These are phyloP conservation scores for Pseudochromis fuscus DNA, from an alignment of 2,797 vertebrate genomes.

Conservation along the genomic window DNA sequence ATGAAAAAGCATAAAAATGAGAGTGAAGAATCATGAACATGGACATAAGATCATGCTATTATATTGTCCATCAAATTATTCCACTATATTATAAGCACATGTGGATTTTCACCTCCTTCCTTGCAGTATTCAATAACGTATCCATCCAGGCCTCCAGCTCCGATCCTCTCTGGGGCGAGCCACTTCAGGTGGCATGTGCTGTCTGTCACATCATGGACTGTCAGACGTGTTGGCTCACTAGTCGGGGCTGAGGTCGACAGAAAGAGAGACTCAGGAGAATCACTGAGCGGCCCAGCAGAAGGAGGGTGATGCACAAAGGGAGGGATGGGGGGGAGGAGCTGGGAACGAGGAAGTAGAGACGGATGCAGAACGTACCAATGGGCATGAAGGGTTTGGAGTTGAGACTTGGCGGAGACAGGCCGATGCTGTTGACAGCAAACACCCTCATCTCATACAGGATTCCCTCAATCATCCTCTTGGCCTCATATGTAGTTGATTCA, in stretches of 20 bases:
- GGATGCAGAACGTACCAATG: slow-evolving; percentile 84
- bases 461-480: slow-evolving; percentile 94
- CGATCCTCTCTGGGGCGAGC: slow-evolving; percentile 89
- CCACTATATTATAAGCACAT: background rate
- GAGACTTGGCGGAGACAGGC: slow-evolving; percentile 88
- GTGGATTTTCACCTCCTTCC: slow-evolving; percentile 86
- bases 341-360: slow-evolving; percentile 3
- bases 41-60: too few relatives aligned
- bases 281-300: background rate
- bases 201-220: slow-evolving; percentile 90
- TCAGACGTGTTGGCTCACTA: slow-evolving; percentile 88
- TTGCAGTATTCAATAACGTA: slow-evolving; percentile 92
- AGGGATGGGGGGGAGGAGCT: background rate
- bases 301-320: slow-evolving; percentile 4
- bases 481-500: slow-evolving; percentile 85
- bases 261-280: slow-evolving; percentile 34
- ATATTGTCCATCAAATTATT: background rate
- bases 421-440: slow-evolving; percentile 91
- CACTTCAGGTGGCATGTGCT: slow-evolving; percentile 91
- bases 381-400: slow-evolving; percentile 95
- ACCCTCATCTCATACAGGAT: slow-evolving; percentile 93
- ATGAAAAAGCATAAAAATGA: too few relatives aligned
- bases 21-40: too few relatives aligned
- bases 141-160: slow-evolving; percentile 92
- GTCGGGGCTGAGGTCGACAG: slow-evolving; percentile 84